Conservation (phyloP, 2,797 vertebrate genomes). For the Huso huso region DNA sequence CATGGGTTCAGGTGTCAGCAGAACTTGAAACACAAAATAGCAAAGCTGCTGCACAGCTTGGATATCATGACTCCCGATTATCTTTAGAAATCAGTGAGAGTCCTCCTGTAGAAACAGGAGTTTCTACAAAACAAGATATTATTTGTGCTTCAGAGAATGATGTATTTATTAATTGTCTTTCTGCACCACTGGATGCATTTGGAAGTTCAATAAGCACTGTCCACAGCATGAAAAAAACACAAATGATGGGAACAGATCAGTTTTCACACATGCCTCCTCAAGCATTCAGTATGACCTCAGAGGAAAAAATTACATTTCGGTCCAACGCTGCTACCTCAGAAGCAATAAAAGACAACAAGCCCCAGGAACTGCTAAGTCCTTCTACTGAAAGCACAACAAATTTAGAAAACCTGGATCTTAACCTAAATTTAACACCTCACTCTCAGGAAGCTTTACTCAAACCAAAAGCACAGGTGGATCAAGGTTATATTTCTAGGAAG, state of each 20-base stretch:
- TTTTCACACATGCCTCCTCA: slow-evolving; percentile 51
- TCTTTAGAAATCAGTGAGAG: slow-evolving; percentile 31
- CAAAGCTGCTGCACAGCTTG: slow-evolving; percentile 9
- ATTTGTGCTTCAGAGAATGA: slow-evolving; percentile 50
- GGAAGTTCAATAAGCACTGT: slow-evolving; percentile 51
- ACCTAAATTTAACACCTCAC: slow-evolving; percentile 45
- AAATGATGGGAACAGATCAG: slow-evolving; percentile 30
- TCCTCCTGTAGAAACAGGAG: slow-evolving; percentile 31
- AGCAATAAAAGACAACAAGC: slow-evolving; percentile 37
- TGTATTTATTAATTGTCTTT: slow-evolving; percentile 56
- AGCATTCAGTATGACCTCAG: slow-evolving; percentile 58
- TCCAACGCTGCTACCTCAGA: slow-evolving; percentile 63
- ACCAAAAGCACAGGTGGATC: slow-evolving; percentile 57
- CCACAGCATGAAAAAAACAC: slow-evolving; percentile 39
- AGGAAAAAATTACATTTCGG: slow-evolving; percentile 61
- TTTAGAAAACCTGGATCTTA: slow-evolving; percentile 42
- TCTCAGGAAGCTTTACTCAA: slow-evolving; percentile 39
- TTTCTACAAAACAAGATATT: too few species aligned
- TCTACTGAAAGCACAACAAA: slow-evolving; percentile 48
- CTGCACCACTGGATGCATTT: slow-evolving; percentile 52
- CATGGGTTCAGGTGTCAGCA: neutral
- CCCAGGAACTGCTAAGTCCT: slow-evolving; percentile 19
- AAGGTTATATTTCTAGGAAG: slow-evolving; percentile 33
- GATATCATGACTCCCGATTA: slow-evolving; percentile 23
- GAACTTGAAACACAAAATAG: slow-evolving; percentile 22